Evolutionary conservation across 2,113 vertebrate species (phyloP), one percentile per base, ranked within the genome.

Genomic region (Heteronetta atricapilla): DNA sequence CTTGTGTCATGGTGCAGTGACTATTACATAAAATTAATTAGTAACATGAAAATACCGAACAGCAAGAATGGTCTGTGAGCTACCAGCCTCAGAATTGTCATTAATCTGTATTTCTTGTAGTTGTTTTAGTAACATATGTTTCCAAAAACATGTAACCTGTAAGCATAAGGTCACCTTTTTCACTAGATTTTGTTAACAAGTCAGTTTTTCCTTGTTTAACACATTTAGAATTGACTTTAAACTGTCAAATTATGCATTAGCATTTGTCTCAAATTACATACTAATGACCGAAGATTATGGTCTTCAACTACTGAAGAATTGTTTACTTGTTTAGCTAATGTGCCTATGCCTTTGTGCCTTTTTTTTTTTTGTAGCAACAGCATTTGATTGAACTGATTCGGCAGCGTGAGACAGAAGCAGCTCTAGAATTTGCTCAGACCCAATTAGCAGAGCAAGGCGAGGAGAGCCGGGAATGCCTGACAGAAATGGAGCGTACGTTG

Each of bases 361-460:
- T 53, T 76, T 82, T 82, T 80, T 11, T 0, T 23, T 18, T 93
- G 76, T 92, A 99, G 99, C 99, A 99, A 94, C 99, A 99, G 96
- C 99, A 99, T 97, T 97, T 99, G 96, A 99, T 99, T 4, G 99
- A 99, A 97, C 97, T 99, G 97, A 99, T 99, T 96, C 98, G 99
- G 87, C 98, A 99, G 97, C 98, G 99, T 46, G 99, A 99, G 98
- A 99, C 99, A 0, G 99, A 99, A 97, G 99, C 99, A 2, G 99
- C 99, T 2, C 98, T 99, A 86, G 99, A 99, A 95, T 99, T 99
- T 93, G 99, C 99, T 21, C 99, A 99, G 98, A 99, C 99, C 6
- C 99, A 99, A 96, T 97, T 99, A 96, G 99, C 99, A 3, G 99
- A 99, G 89, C 99, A 99, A 95, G 99, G 99, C 1, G 99, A 99